Evolutionary conservation across 2,888 invertebrate species (phyloP), one percentile per base, ranked within the genome.

Genomic region (Platycheirus albimanus): DNA sequence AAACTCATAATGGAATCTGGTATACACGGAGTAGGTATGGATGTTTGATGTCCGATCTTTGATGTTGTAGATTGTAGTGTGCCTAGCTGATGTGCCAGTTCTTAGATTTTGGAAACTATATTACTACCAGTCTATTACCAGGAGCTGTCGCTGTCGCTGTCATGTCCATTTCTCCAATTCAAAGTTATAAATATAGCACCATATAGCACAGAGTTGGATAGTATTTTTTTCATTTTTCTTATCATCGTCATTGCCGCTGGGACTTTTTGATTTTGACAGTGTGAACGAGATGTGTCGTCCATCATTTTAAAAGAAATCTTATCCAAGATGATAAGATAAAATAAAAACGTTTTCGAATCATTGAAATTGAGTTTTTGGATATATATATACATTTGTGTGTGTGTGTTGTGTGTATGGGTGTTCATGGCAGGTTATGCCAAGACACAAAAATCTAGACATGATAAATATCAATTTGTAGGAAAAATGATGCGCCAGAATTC

Each of bases 191-290:
- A n/a, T n/a, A n/a, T n/a, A n/a, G n/a, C n/a, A n/a, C n/a, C n/a
- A n/a, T n/a, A n/a, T n/a, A n/a, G n/a, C 6, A 13, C 3, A 13
- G 38, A 13, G 13, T 54, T 19, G 7, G 24, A 5, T 6, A 19
- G 17, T 52, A 17, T 10, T 17, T 1, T 19, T 54, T 54, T 1
- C 4, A 15, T 54, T 19, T 38, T 8, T 13, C 13, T 36, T 13
- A n/a, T 38, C 30, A 7, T 13, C 19, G 19, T 52, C 52, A 11
- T 33, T 52, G 17, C 3, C 17, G n/a, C 13, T 38, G 20, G 19
- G n/a, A n/a, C 54, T 17, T 3, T 36, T 54, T n/a, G n/a, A n/a
- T n/a, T n/a, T 8, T 36, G 54, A 54, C 54, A 54, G 54, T 36
- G 19, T 19, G 17, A 54, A 1, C 6, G 4, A 13, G 13, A 19